Conservation (phyloP, 2,888 invertebrate species). For the Acanthosepion esculentum region DNA sequence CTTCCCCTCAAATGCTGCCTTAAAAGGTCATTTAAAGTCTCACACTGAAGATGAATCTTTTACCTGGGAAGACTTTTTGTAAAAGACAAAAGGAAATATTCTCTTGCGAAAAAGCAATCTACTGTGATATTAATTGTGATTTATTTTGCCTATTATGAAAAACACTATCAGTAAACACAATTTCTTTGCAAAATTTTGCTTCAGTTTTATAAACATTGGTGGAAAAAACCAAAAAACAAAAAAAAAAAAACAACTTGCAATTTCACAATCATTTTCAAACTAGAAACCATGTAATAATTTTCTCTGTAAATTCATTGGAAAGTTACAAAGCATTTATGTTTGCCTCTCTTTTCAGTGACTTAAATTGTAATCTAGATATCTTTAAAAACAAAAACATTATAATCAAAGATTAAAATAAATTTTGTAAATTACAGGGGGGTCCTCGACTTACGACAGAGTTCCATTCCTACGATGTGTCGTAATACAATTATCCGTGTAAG, state of each 20-base stretch:
- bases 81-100: conserved; percentile 47
- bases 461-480: too few species aligned
- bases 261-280: neutral
- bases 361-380: neutral
- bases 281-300: neutral
- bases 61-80: conserved; percentile 58
- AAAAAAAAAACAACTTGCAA: neutral
- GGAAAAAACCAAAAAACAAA: neutral
- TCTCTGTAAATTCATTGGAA: too few species aligned
- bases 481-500: too few species aligned
- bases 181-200: neutral
- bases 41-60: conserved; percentile 58
- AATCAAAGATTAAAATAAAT: too few species aligned
- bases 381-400: too few species aligned
- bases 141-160: neutral
- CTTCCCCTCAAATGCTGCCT: conserved; percentile 56
- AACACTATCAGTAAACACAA: neutral
- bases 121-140: neutral
- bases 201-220: neutral
- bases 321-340: neutral
- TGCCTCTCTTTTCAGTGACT: neutral
- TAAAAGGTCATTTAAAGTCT: conserved; percentile 58
- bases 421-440: too few species aligned
- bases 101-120: neutral
- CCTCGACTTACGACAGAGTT: too few species aligned